Evolutionary conservation across 2,113 vertebrate species (phyloP), one percentile per base, ranked within the genome.

Genomic region (Pao palembangensis): DNA sequence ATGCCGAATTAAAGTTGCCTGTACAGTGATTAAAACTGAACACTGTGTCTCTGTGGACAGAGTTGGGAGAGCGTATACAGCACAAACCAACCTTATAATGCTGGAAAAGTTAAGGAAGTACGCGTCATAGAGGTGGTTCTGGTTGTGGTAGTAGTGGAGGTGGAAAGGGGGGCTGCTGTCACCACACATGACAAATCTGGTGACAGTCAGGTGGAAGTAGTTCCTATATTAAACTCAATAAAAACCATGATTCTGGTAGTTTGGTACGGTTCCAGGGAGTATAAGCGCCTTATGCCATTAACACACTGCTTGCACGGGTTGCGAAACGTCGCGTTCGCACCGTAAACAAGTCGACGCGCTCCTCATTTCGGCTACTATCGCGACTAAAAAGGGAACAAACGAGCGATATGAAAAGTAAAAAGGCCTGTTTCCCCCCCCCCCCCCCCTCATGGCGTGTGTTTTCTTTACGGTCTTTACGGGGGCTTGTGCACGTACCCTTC

Each of bases 401-500:
- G 34, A 38, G 34, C 34, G 34, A 38, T 31, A 31, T 31, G 5
- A 15, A 12, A 43, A 14, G 11, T 15, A 43, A 43, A 43, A 12
- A 43, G 12, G 2, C 21, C 21, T 3, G 21, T 23, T 11, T 10
- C 11, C 15, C 34, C 18, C n/a, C 5, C 44, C 44, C 44, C 17
- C 44, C 14, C 13, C 5, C 5, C 51, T 13, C 47, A 0, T 20
- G 19, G 43, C 12, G 1, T 25, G 49, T 65, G 52, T n/a, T 16
- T 54, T 51, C 23, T 5, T 50, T 34, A 66, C 52, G 12, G 21
- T 51, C 23, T 5, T 50, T 34, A 66, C 52, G 12, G 21, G 4
- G 48, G 38, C 58, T n/a, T n/a, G 75, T 61, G 77, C 85, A 79
- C 83, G 49, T 87, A 87, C 87, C 84, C 78, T 63, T 85, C 78